Evolutionary conservation across 2,113 vertebrate species (phyloP).

Genomic region (Alaudala cheleensis): DNA sequence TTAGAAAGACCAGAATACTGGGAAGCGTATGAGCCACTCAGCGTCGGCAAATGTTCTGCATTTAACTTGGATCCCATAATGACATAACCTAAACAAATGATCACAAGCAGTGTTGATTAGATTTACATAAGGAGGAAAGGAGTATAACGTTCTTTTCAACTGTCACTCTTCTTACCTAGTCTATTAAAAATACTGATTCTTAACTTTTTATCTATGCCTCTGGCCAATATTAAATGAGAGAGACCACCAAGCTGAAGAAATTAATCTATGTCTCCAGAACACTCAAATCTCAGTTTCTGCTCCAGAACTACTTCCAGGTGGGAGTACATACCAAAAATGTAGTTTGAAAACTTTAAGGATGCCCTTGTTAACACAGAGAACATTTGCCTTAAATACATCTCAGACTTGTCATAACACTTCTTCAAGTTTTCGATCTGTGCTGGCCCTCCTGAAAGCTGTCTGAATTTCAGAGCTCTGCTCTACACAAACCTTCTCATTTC

Average conservation of each 20-base stretch:
- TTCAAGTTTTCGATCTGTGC: neutral
- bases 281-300: neutral
- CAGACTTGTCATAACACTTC: neutral
- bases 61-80: neutral
- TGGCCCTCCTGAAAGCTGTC: neutral
- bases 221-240: too few relatives aligned
- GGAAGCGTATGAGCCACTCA: neutral
- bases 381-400: neutral
- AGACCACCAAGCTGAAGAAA: neutral
- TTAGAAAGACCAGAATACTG: neutral
- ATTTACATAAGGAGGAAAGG: neutral
- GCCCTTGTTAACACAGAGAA: neutral
- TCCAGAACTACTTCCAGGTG: neutral
- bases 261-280: neutral
- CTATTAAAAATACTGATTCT: neutral
- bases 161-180: neutral
- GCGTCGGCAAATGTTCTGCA: neutral
- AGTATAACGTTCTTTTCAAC: neutral
- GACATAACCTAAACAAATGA: neutral
- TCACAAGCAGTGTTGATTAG: neutral
- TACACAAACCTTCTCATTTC: neutral
- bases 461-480: neutral
- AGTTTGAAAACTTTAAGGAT: neutral
- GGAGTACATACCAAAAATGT: neutral
- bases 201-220: neutral